Evolutionary conservation across 2,113 vertebrate genomes (phyloP), one percentile per base, ranked within the genome.

Genomic region (Oplegnathus fasciatus): DNA sequence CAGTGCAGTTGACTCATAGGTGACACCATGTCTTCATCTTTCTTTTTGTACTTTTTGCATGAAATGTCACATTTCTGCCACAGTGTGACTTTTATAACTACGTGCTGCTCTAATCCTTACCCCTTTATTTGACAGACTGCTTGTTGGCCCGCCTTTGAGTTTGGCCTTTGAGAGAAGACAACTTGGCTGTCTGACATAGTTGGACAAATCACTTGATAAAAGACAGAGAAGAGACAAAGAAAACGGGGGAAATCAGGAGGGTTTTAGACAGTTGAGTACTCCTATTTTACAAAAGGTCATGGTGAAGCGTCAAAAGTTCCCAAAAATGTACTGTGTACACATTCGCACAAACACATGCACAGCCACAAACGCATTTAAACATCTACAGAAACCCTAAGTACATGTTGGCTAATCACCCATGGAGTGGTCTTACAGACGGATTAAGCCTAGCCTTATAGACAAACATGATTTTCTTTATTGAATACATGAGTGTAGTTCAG

Each of bases 391-490:
- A 71, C 58, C 54, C 14, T 24, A 44, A 54, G 42, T 62, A 50
- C 61, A 24, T 65, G 58, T 32, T 34, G 24, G 32, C 54, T 75
- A 76, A 77, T 62, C 73, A 74, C 3, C 34, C 28, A 32, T 42
- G 22, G 34, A 70, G n/a, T 26, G 65, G 80, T 74, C 26, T 73
- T 57, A 40, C 40, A 74, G 65, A 54, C 3, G 40, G 55, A 88
- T 88, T 66, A 81, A 52, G 32, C 4, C 5, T 30, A 37, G 40
- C 65, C n/a, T 58, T 50, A 67, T 11, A 86, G 24, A 60, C 44
- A 65, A 86, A 79, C 60, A 26, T 20, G 14, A 24, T 18, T 60
- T 69, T 55, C 20, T 79, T 42, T 62, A 54, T 50, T 80, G 50
- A 75, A 72, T 57, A 75, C 57, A 64, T 60, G 48, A 78, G 68